phyloP scores from a whole-genome alignment of 2,113 vertebrate species.

The Prolemur simus region DNA sequence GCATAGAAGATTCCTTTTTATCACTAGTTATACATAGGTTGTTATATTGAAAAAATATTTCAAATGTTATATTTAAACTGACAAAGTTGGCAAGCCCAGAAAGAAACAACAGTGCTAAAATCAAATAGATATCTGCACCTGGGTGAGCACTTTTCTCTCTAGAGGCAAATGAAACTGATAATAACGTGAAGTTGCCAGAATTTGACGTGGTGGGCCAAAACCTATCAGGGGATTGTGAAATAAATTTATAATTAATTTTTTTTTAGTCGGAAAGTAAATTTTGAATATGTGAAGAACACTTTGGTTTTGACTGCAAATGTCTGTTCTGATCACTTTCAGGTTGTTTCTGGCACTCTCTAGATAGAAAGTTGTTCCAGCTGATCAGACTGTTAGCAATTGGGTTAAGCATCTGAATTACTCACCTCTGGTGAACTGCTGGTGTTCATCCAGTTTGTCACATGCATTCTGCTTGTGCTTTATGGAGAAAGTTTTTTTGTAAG shows the following conservation, averaged over 20 bases:
- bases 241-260: not conserved
- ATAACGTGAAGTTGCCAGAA: not conserved
- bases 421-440: not conserved
- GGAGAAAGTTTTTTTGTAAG: not conserved
- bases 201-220: not conserved
- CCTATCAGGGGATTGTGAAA: not conserved
- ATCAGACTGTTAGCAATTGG: not conserved
- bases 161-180: conserved; percentile 19
- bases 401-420: not conserved
- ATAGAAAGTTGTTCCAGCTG: not conserved
- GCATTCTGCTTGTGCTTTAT: not conserved
- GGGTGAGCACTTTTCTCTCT: conserved; percentile 18
- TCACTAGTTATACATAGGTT: not conserved
- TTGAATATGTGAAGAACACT: not conserved
- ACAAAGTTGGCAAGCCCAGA: conserved; percentile 33
- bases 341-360: not conserved
- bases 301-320: not conserved
- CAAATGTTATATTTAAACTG: conserved; percentile 34
- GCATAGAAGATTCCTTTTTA: not conserved
- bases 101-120: conserved; percentile 38
- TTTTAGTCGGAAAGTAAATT: not conserved
- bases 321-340: not conserved
- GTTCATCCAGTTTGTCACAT: not conserved
- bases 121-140: conserved; percentile 26
- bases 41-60: conserved; percentile 42